A percentile compares a stretch with the other conserved stretches of the same genome.
Conservation (phyloP, 2,888 invertebrate species). For the Patella caerulea region DNA sequence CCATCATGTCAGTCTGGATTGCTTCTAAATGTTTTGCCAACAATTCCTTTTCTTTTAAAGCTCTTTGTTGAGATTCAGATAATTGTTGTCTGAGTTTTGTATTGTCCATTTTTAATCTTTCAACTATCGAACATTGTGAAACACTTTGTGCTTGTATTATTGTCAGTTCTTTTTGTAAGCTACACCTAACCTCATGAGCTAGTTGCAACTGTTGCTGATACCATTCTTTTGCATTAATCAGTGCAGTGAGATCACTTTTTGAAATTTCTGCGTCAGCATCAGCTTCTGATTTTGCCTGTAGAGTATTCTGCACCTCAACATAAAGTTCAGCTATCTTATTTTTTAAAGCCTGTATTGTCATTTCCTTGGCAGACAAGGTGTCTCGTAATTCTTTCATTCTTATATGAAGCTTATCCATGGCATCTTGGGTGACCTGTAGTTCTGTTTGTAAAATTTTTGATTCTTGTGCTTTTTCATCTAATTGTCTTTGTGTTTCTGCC, state of each 20-base stretch:
- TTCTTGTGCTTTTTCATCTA: conserved; percentile 70
- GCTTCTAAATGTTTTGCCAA: conserved; percentile 72
- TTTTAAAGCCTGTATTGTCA: conserved; percentile 71
- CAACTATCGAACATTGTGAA: conserved; percentile 67
- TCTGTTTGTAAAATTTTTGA: conserved; percentile 68
- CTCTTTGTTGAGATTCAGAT: conserved; percentile 70
- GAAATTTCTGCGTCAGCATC: conserved; percentile 69
- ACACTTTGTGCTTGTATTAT: conserved; percentile 62
- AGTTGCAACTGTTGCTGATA: conserved; percentile 72
- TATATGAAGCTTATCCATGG: conserved; percentile 65
- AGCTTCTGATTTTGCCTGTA: conserved; percentile 69
- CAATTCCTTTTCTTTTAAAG: conserved; percentile 72
- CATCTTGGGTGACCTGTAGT: conserved; percentile 64
- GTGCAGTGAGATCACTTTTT: conserved; percentile 68
- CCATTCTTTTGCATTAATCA: conserved; percentile 72
- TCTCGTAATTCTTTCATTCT: conserved; percentile 68
- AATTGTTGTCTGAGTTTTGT: conserved; percentile 66
- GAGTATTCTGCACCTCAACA: conserved; percentile 71
- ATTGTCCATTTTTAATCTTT: conserved; percentile 70
- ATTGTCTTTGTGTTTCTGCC: conserved; percentile 65
- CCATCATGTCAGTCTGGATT: conserved; percentile 73
- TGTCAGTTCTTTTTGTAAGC: conserved; percentile 70
- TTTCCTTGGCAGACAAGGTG: conserved; percentile 69
- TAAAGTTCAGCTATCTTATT: conserved; percentile 73
- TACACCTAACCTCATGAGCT: conserved; percentile 69